Conservation (phyloP, 1,140 invertebrate genomes). For the Latrodectus geometricus region DNA sequence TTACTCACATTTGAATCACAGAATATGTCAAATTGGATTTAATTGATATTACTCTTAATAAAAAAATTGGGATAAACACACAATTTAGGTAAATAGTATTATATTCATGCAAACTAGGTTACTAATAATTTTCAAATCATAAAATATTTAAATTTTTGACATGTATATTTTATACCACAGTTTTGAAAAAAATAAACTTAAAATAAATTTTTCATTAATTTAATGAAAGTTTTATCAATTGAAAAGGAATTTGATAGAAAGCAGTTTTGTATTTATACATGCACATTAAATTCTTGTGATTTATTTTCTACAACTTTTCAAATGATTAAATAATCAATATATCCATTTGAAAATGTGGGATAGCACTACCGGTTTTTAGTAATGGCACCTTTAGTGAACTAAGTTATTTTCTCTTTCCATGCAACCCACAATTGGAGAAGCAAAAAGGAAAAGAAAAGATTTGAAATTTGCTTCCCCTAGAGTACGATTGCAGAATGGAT, state of each 20-base stretch:
- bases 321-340: slow-evolving; percentile 40
- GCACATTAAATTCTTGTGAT: background rate
- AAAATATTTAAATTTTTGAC: too few species aligned
- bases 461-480: slow-evolving; percentile 50
- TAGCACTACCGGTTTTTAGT: slow-evolving; percentile 58
- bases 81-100: too few species aligned
- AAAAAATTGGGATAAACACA: too few species aligned
- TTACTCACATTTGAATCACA: slow-evolving; percentile 50
- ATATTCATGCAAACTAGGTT: too few species aligned
- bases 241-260: background rate
- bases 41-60: too few species aligned
- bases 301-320: slow-evolving; percentile 24
- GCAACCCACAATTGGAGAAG: slow-evolving; percentile 53
- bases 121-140: too few species aligned
- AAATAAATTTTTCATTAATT: background rate
- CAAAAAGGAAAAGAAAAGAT: slow-evolving; percentile 35
- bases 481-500: slow-evolving; percentile 48
- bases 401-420: slow-evolving; percentile 45
- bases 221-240: background rate
- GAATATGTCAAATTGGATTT: slow-evolving; percentile 27
- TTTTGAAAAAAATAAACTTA: background rate
- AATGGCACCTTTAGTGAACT: slow-evolving; percentile 62
- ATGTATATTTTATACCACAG: too few species aligned
- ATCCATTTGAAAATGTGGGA: slow-evolving; percentile 59
- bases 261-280: background rate